Conservation (phyloP, 2,113 vertebrate species). For the Dicerorhinus sumatrensis region DNA sequence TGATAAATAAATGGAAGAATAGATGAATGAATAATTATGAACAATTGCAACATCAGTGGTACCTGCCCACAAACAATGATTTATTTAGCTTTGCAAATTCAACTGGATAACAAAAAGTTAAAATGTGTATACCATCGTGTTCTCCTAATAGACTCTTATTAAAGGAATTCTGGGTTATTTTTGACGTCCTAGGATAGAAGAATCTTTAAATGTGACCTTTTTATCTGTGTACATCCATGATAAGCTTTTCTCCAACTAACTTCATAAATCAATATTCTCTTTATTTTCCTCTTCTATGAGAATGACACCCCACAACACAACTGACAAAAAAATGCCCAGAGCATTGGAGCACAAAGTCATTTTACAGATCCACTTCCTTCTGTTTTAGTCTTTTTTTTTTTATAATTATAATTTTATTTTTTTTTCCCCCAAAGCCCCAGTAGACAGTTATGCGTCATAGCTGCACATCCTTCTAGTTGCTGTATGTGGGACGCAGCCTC, state of each 20-base stretch:
- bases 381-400: too few species aligned
- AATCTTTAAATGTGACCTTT: slow-evolving; percentile 36
- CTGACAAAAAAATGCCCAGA: neutral
- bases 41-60: neutral
- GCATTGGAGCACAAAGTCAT: neutral
- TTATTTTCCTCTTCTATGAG: neutral
- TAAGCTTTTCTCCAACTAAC: neutral
- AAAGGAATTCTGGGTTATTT: slow-evolving; percentile 19
- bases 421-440: too few species aligned
- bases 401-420: too few species aligned
- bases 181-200: neutral
- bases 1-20: neutral
- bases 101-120: neutral
- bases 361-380: neutral
- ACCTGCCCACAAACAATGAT: neutral
- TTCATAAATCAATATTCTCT: slow-evolving; percentile 25
- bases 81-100: slow-evolving; percentile 37
- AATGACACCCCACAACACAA: neutral
- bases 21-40: neutral
- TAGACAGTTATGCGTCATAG: too few species aligned
- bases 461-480: too few species aligned
- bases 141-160: neutral
- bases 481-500: too few species aligned
- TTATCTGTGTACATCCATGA: neutral
- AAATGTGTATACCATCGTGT: neutral